Base-by-base conservation (phyloP, 2,888 invertebrate species). In the Andrena trimmerana region DNA sequence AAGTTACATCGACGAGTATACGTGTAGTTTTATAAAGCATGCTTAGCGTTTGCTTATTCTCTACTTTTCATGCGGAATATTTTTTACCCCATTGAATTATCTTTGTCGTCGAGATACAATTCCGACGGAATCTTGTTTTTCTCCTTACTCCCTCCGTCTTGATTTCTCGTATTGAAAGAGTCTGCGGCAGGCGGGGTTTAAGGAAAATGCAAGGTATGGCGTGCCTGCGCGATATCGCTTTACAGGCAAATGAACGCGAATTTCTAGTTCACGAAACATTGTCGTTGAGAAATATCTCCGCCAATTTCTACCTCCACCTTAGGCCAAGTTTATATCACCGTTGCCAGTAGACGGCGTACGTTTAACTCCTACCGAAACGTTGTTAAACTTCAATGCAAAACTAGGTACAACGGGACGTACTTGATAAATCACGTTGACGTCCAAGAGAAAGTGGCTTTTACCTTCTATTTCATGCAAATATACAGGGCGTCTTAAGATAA, bases 201-300 rank as follows among this genome's bases (percentile, higher is more conserved):
- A 78, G 74, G 85, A 77, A 83, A 85, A 72, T 72, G 66, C 87
- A 70, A 65, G 73, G 60, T 52, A 66, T 33, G 71, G 42, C 68
- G 71, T n/a, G 77, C 62, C 77, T 74, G 52, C 77, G 88, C 75
- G 88, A 84, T 88, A 88, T 88, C 88, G 83, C 78, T 80, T 88
- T 54, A 85, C 88, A 78, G 83, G 57, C 77, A 88, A 88, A 74
- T 27, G 88, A 67, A 78, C 86, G 79, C 65, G 62, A 81, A 85
- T 85, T 88, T 88, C 88, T 88, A 81, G 83, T 74, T 86, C 79
- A 74, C 79, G 83, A 79, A 73, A 78, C 84, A 86, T 54, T 69
- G 77, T 71, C 63, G 24, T 20, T 62, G 67, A 65, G 77, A 83
- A 83, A 81, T 73, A 68, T 60, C 63, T 60, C 52, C 31, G 62